phyloP scores from a whole-genome alignment of 2,888 invertebrate genomes.

The Doris montereyensis region DNA sequence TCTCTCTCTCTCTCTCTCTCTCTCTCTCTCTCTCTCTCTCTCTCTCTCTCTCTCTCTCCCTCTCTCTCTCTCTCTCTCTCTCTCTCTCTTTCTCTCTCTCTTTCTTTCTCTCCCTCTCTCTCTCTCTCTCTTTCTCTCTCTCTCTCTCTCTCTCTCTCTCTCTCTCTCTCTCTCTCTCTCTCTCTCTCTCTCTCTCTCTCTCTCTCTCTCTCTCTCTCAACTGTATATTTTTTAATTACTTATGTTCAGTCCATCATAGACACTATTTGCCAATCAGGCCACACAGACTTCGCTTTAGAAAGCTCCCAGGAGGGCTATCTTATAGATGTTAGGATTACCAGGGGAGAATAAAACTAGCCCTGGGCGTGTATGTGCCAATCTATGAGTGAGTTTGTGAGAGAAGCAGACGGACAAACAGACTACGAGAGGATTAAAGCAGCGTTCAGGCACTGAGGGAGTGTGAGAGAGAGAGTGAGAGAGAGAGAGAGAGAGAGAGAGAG shows the following conservation, averaged over 20 bases:
- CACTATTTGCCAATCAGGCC: too few species aligned
- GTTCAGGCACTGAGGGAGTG: neutral
- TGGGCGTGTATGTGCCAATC: neutral
- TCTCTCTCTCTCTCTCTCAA: neutral
- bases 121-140: neutral
- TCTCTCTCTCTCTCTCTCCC: neutral
- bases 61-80: neutral
- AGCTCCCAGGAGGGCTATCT: too few species aligned
- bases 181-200: neutral
- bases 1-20: conserved; percentile 20
- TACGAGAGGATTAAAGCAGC: neutral
- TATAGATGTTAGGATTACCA: too few species aligned
- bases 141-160: too few species aligned
- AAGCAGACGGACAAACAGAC: neutral
- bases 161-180: neutral
- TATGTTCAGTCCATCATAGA: too few species aligned
- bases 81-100: neutral
- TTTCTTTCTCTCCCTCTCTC: neutral
- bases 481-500: conserved; percentile 22
- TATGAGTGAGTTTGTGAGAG: neutral
- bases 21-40: neutral
- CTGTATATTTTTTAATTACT: neutral
- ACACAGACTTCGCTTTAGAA: too few species aligned
- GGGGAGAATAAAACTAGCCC: too few species aligned
- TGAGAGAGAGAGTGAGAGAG: neutral